Evolutionary conservation across 2,888 invertebrate species (phyloP).

Genomic region (Heliconius sara): DNA sequence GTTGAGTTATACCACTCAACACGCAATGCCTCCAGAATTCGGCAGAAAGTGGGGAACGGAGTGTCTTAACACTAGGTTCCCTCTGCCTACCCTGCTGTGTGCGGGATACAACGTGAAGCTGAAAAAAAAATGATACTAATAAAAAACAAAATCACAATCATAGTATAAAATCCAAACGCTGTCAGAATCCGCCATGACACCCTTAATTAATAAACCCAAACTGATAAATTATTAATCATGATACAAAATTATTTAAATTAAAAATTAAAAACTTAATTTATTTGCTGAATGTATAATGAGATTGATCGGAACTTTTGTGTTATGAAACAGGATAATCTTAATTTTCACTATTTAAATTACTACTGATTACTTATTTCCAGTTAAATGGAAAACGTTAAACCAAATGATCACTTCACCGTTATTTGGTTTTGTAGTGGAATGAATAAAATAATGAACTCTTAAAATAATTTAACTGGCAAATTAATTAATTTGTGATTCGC

Average conservation of each 20-base stretch:
- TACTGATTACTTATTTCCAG: slow-evolving; percentile 15
- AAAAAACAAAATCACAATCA: neutral
- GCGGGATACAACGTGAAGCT: no score
- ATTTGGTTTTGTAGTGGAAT: slow-evolving; percentile 12
- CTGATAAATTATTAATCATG: neutral
- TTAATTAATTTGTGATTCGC: slow-evolving; percentile 3
- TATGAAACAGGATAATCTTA: slow-evolving; percentile 26
- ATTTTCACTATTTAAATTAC: slow-evolving; percentile 22
- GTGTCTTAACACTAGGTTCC: no score
- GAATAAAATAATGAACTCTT: slow-evolving; percentile 16
- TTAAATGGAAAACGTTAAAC: slow-evolving; percentile 16
- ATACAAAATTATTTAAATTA: neutral
- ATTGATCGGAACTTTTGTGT: slow-evolving; percentile 7
- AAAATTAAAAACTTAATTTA: slow-evolving; percentile 4
- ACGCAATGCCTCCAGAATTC: no score
- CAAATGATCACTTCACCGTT: slow-evolving; percentile 14
- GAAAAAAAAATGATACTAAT: neutral
- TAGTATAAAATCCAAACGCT: neutral
- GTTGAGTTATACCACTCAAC: no score
- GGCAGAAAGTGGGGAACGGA: no score
- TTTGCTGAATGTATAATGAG: slow-evolving; percentile 6
- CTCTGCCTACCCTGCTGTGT: no score
- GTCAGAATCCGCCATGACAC: neutral
- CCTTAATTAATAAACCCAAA: neutral
- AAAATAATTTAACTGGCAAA: neutral